Conservation (phyloP, 2,888 invertebrate species). For the Leptinotarsa rubiginosa region DNA sequence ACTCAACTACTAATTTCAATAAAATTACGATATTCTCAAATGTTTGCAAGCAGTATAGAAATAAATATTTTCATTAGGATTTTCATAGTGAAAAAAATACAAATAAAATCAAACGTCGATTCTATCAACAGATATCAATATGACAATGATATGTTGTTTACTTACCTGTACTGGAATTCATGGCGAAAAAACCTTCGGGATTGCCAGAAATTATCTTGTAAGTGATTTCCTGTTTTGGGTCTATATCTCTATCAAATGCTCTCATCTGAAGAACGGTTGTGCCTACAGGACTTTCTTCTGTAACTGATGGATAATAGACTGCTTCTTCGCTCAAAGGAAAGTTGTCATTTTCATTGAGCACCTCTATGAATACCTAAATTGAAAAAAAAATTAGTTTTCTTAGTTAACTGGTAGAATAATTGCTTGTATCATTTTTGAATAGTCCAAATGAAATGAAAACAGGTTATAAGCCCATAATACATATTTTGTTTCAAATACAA, state of each 20-base stretch:
- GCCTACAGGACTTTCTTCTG: constrained; percentile 83
- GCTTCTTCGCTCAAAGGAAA: constrained; percentile 89
- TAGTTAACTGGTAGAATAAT: too few relatives aligned
- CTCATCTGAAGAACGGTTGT: constrained; percentile 79
- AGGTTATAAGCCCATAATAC: too few relatives aligned
- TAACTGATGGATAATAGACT: constrained; percentile 83
- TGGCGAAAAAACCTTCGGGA: constrained; percentile 90
- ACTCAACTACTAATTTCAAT: too few relatives aligned
- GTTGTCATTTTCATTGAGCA: constrained; percentile 95
- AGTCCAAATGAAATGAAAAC: too few relatives aligned
- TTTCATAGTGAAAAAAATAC: too few relatives aligned
- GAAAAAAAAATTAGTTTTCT: constrained; percentile 47
- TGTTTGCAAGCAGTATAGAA: too few relatives aligned
- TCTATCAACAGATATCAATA: too few relatives aligned
- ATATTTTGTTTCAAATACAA: too few relatives aligned
- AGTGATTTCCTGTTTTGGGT: constrained; percentile 74
- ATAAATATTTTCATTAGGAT: too few relatives aligned
- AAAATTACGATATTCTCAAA: too few relatives aligned
- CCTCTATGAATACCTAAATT: constrained; percentile 80
- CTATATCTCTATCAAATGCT: constrained; percentile 84
- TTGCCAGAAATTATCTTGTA: constrained; percentile 92
- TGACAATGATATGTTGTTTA: neutral
- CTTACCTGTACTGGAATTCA: constrained; percentile 86
- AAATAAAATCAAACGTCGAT: too few relatives aligned
- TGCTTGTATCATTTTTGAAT: too few relatives aligned